Conservation (phyloP, 2,797 vertebrate genomes). For the Rhadinocentrus ornatus region DNA sequence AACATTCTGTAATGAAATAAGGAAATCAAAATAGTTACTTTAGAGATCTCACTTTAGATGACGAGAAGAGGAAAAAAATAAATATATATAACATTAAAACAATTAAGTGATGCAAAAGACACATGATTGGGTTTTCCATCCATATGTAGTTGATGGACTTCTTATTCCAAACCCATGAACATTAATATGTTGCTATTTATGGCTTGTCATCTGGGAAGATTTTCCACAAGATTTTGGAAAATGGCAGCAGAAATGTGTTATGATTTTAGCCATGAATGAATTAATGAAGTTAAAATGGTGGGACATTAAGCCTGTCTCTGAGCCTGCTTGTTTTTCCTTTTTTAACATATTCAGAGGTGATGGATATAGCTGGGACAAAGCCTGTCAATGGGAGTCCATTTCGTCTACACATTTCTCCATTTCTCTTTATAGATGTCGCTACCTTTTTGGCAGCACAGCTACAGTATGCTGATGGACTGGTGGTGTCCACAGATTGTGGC, state of each 20-base stretch:
- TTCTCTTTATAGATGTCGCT: not conserved
- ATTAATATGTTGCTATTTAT: not conserved
- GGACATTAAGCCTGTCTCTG: not conserved
- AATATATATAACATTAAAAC: not conserved
- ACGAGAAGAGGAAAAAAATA: too few relatives aligned
- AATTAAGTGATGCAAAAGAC: not conserved
- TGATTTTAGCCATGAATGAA: not conserved
- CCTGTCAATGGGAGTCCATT: not conserved
- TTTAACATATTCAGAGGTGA: not conserved
- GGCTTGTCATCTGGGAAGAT: not conserved
- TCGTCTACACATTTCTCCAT: not conserved
- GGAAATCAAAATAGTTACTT: not conserved
- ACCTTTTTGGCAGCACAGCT: not conserved
- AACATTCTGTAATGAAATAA: conserved; percentile 88
- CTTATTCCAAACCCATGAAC: conserved; percentile 4
- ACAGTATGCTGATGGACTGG: not conserved
- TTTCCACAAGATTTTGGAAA: not conserved
- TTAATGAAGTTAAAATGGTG: not conserved
- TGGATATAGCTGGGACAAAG: not conserved
- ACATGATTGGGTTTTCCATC: not conserved
- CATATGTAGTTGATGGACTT: not conserved
- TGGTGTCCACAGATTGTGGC: not conserved
- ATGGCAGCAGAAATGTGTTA: not conserved
- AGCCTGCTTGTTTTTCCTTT: not conserved
- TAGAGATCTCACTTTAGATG: not conserved